Evolutionary conservation across 2,797 vertebrate genomes (phyloP), one percentile per base, ranked within the genome.

Genomic region (Melanotaenia boesemani): DNA sequence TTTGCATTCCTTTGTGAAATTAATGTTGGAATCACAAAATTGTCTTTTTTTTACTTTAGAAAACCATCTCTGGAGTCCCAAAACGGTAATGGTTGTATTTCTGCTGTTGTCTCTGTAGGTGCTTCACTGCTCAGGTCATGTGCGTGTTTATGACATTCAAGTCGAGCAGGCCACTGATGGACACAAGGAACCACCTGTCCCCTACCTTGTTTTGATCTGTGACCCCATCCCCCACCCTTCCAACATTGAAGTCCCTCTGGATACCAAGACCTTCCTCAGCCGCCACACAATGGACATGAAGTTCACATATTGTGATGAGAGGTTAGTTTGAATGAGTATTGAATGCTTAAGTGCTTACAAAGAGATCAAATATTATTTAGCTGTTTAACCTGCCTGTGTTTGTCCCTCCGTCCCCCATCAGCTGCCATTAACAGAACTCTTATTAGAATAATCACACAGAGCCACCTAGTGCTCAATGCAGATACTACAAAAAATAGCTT

Each of bases 271-370:
- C 6, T 99, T 99, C 82, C 97, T 99, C 85, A 99, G 98, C 92
- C 97, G 97, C 88, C 98, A 99, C 93, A 97, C 97, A 52, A 96
- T 99, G 76, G 97, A 99, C 92, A 99, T 99, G 98, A 99, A 97
- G 83, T 99, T 99, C 93, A 98, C 98, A 7, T 99, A 99, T 41
- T 99, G 98, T 82, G 98, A 99, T 70, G 98, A 99, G 93, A 97
- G 98, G 98, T 98, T 22, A 71, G 88, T 59, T 13, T 36, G 8
- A 64, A 32, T 54, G 15, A 50, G 54, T 37, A 52, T 36, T 32
- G 37, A 13, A 44, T n/a, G 20, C 12, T n/a, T 70, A 52, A 77
- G 22, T 44, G 44, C 64, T 79, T 61, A 67, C 4, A 12, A 2
- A 18, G 3, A 20, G 54, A 54, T 75, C 30, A 71, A 54, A 63